Percentiles rank a stretch among this genome's conserved stretches.
Conservation (phyloP, 2,113 vertebrate species). For the Oreochromis tanganicae region DNA sequence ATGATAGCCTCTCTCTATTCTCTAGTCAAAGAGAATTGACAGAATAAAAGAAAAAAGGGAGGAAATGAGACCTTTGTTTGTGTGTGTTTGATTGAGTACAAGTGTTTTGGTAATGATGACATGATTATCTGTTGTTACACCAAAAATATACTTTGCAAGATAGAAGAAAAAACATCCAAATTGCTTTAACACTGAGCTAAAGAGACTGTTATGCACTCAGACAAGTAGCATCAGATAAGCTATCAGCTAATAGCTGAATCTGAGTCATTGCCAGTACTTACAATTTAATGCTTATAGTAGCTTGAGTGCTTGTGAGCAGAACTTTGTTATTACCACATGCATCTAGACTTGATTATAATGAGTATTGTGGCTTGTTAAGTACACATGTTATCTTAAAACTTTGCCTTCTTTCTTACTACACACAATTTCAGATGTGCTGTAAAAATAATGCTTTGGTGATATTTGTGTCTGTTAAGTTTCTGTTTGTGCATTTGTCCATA, state of each 20-base stretch:
- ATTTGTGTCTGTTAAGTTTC: not conserved
- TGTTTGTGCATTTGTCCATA: not conserved
- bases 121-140: not conserved
- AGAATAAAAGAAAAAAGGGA: not conserved
- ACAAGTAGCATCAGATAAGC: not conserved
- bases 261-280: not conserved
- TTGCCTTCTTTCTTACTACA: not conserved
- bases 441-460: not conserved
- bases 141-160: not conserved
- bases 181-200: not conserved
- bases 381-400: not conserved
- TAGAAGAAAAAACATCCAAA: not conserved
- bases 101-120: not conserved
- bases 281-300: not conserved
- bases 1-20: not conserved
- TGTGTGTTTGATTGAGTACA: not conserved
- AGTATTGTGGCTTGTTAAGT: not conserved
- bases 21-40: not conserved
- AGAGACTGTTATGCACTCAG: not conserved
- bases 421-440: not conserved
- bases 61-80: not conserved
- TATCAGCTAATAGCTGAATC: not conserved
- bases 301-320: not conserved
- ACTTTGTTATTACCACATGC: not conserved
- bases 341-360: not conserved